These are phyloP conservation scores for Lontra canadensis DNA, from an alignment of 2,113 vertebrate genomes.

Conservation along the genomic window DNA sequence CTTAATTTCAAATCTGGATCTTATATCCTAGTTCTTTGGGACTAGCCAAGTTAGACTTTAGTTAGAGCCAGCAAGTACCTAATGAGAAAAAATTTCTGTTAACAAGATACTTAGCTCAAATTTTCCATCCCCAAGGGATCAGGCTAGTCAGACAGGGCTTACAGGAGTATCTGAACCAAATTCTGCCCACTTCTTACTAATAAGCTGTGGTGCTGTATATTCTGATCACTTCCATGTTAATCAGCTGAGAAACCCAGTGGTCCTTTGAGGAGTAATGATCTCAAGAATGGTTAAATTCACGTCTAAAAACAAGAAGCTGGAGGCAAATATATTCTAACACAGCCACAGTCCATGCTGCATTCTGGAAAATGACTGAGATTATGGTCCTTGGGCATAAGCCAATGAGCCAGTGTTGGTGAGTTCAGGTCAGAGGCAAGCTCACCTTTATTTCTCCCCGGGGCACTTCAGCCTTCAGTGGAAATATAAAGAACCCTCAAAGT, in stretches of 20 bases:
- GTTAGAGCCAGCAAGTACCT: background rate
- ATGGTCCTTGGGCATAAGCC: background rate
- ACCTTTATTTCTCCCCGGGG: background rate
- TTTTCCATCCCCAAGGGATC: background rate
- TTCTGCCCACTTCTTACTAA: background rate
- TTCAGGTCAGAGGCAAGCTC: background rate
- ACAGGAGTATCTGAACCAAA: background rate
- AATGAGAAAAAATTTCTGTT: constrained; percentile 22
- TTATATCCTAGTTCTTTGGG: background rate
- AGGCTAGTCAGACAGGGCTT: background rate
- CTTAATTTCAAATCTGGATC: constrained; percentile 24
- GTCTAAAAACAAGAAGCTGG: background rate
- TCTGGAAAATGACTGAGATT: background rate
- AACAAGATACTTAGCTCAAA: background rate
- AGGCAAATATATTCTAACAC: background rate
- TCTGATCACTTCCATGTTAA: background rate
- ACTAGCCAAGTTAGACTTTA: background rate
- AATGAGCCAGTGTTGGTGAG: background rate
- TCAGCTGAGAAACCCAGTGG: background rate
- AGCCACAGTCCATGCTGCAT: background rate
- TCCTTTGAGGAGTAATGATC: background rate
- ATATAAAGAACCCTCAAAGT: background rate
- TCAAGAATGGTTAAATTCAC: background rate
- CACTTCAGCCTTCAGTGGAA: background rate
- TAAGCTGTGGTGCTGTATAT: background rate